Evolutionary conservation across 2,797 vertebrate genomes (phyloP), one percentile per base, ranked within the genome.

Genomic region (Pseudochirops cupreus): DNA sequence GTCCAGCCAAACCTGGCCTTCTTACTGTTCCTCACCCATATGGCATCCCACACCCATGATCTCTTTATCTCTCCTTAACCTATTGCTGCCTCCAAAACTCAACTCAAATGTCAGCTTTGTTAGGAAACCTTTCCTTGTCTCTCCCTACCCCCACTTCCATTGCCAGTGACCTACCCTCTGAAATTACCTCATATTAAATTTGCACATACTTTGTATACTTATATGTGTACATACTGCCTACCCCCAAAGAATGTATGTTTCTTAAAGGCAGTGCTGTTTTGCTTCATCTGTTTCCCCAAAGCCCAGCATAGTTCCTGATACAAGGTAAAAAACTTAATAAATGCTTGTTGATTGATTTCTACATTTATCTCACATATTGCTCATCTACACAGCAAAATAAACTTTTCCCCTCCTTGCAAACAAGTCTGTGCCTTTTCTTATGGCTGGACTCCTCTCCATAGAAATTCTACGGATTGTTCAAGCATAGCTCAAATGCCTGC

Each of bases 31-130:
- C 55, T n/a, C 31, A 46, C 53, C 58, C 9, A 56, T 33, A 26
- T 18, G 16, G 89, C 24, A 74, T 31, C 2, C 26, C 14, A 46
- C 24, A 11, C 28, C 52, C 92, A 87, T 92, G 33, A 14, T 4
- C 33, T 67, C 62, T 13, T 67, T 33, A 74, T 74, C 26, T 74
- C n/a, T 74, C 67, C 52, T 52, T 95, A 18, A 95, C 26, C 21
- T 93, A 58, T 59, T 24, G 28, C 94, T 93, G 93, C 57, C 67
- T 94, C 57, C 26, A 55, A 67, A 57, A 67, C 58, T 95, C 95
- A 87, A 57, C 29, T 93, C 58, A 74, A 14, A 33, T 21, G n/a
- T 74, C 18, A n/a, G 1, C 6, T 74, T 74, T 74, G 50, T 93
- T 24, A 33, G 7, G 4, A 82, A 89, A 50, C 50, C 67, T 53